Evolutionary conservation across 2,888 invertebrate species (phyloP), one percentile per base, ranked within the genome.

Genomic region (Pheosia gnoma): DNA sequence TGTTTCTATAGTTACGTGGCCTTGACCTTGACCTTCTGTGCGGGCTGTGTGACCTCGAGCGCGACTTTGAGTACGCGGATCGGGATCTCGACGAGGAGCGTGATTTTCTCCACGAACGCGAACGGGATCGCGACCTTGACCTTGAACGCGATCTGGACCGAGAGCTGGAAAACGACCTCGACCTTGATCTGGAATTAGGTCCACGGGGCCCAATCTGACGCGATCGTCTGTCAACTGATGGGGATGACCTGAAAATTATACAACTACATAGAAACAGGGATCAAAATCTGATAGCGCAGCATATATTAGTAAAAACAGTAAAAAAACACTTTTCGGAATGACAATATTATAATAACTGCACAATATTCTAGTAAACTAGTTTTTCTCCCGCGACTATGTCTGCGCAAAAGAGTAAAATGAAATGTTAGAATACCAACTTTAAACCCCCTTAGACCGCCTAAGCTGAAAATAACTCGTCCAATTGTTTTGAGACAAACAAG

Each of bases 21-120:
- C 76, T 73, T 9, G 82, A 84, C 80, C 80, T 74, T 43, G 84
- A 89, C 81, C 82, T 85, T 78, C 78, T 85, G 84, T 80, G 77
- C 8, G 82, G 80, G 73, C 89, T 91, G 86, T 85, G 79, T 68
- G 94, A 82, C 39, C 85, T 68, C n/a, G 84, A 85, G 6, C 86
- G 77, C 1, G 86, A 79, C 71, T 77, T 65, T 5, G 85, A 77
- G 0, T 84, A 73, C 67, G 73, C 57, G 7, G 85, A 86, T 11
- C 85, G 78, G 0, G 88, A 90, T 58, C 85, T 80, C 0, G 84
- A 88, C 4, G 82, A 79, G 0, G 86, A 87, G 13, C 79, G 79
- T 5, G 82, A 81, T 81, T 88, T 76, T 45, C 79, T 89, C 85
- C 81, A 72, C 3, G 78, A 89, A 59, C 84, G 68, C 49, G 81